Percentiles rank a stretch among this genome's conserved stretches.
Evolutionary conservation across 1,140 invertebrate genomes (phyloP).

Genomic region (Drosophila murphyi): DNA sequence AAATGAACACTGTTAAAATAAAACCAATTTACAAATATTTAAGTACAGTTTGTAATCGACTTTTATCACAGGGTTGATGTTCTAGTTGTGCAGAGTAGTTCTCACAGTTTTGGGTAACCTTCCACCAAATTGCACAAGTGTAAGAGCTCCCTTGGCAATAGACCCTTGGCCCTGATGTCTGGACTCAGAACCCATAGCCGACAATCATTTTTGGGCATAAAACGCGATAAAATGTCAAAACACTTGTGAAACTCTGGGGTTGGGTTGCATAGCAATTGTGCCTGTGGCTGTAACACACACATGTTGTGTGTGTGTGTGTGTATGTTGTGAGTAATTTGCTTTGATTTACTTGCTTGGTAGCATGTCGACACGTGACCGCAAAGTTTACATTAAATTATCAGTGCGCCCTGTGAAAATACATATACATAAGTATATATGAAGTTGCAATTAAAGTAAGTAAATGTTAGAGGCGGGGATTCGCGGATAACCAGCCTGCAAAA

Average conservation of each 20-base stretch:
- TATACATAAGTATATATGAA: conserved; percentile 15
- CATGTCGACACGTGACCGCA: conserved; percentile 68
- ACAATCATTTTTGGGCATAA: conserved; percentile 58
- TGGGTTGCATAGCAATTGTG: conserved; percentile 28
- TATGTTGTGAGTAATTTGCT: conserved; percentile 61
- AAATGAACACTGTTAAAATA: background rate
- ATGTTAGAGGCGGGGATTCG: background rate
- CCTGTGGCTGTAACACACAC: conserved; percentile 34
- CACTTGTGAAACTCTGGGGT: conserved; percentile 58
- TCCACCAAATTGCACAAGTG: conserved; percentile 60
- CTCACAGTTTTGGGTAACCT: conserved; percentile 53
- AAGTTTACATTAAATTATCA: conserved; percentile 80
- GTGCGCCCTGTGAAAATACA: conserved; percentile 46
- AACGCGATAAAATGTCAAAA: conserved; percentile 77
- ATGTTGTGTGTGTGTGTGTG: conserved; percentile 52
- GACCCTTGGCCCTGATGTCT: conserved; percentile 25
- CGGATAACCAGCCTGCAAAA: conserved; percentile 29
- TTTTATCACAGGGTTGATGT: conserved; percentile 59
- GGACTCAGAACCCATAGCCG: conserved; percentile 3
- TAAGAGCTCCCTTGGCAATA: conserved; percentile 76
- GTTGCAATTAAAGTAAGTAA: conserved; percentile 46
- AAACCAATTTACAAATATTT: conserved; percentile 5
- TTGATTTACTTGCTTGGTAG: conserved; percentile 67
- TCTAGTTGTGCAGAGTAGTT: conserved; percentile 23
- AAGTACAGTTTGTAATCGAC: conserved; percentile 28